A percentile compares a stretch with the other conserved stretches of the same genome.
These are phyloP conservation scores for Metaphire vulgaris DNA, from an alignment of 1,140 invertebrate species.

Conservation along the genomic window DNA sequence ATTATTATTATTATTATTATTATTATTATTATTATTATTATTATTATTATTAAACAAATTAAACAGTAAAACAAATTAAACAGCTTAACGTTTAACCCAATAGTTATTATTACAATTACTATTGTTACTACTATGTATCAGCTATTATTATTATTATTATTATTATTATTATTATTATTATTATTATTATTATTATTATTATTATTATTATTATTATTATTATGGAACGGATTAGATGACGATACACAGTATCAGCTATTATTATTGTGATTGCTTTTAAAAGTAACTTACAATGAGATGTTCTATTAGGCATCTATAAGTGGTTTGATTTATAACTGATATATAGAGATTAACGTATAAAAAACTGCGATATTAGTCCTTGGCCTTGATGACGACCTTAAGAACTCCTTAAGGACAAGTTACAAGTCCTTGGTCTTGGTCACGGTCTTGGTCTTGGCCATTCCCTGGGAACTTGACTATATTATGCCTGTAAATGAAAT, in stretches of 20 bases:
- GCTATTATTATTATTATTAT: background rate
- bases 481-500: too few species aligned
- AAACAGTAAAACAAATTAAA: too few species aligned
- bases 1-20: constrained; percentile 4
- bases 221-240: background rate
- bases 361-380: too few species aligned
- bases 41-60: constrained; percentile 4
- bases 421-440: background rate
- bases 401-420: too few species aligned
- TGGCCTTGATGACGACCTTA: too few species aligned
- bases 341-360: too few species aligned
- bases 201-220: background rate
- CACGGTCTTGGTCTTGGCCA: background rate
- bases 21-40: constrained; percentile 4
- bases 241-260: background rate
- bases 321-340: too few species aligned
- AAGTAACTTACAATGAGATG: background rate
- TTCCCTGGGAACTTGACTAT: too few species aligned
- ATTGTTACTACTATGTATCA: background rate
- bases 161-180: background rate
- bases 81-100: background rate
- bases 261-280: background rate
- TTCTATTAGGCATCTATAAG: too few species aligned
- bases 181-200: background rate
- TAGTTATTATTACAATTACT: background rate